Percentiles rank a stretch among this genome's conserved stretches.
Evolutionary conservation across 2,797 vertebrate species (phyloP).

Genomic region (Cossypha niveicapilla): DNA sequence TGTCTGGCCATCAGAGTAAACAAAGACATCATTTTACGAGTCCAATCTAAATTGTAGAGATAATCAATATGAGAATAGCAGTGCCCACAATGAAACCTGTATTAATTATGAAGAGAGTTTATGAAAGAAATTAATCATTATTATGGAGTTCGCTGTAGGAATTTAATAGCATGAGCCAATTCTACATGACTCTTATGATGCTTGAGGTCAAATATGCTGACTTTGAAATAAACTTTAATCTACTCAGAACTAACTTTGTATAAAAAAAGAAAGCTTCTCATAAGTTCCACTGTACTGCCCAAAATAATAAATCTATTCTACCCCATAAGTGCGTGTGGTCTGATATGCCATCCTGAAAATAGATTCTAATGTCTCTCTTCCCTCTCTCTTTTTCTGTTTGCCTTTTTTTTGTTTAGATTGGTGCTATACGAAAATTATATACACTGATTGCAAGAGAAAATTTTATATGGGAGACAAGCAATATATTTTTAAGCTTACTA

Average conservation of each 20-base stretch:
- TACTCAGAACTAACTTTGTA: constrained; percentile 60
- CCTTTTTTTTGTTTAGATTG: background rate
- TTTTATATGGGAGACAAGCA: background rate
- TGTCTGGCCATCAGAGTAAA: constrained; percentile 66
- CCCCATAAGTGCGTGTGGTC: constrained; percentile 42
- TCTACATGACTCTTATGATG: constrained; percentile 61
- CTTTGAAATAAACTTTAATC: constrained; percentile 71
- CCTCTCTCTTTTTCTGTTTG: background rate
- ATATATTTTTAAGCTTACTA: background rate
- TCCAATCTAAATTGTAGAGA: constrained; percentile 68
- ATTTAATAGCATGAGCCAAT: constrained; percentile 66
- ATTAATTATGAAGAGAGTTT: constrained; percentile 73
- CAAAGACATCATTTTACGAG: constrained; percentile 63
- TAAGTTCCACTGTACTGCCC: constrained; percentile 56
- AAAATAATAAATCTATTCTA: constrained; percentile 64
- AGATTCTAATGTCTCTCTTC: background rate
- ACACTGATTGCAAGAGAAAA: background rate
- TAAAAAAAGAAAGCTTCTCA: constrained; percentile 67
- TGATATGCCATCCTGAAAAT: constrained; percentile 54
- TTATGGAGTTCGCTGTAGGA: constrained; percentile 66
- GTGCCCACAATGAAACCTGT: constrained; percentile 70
- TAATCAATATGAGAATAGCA: constrained; percentile 72
- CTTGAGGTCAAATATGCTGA: constrained; percentile 67
- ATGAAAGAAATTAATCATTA: constrained; percentile 73
- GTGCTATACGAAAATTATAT: background rate